Conservation (phyloP, 2,797 vertebrate species). For the Sebastes diploproa region DNA sequence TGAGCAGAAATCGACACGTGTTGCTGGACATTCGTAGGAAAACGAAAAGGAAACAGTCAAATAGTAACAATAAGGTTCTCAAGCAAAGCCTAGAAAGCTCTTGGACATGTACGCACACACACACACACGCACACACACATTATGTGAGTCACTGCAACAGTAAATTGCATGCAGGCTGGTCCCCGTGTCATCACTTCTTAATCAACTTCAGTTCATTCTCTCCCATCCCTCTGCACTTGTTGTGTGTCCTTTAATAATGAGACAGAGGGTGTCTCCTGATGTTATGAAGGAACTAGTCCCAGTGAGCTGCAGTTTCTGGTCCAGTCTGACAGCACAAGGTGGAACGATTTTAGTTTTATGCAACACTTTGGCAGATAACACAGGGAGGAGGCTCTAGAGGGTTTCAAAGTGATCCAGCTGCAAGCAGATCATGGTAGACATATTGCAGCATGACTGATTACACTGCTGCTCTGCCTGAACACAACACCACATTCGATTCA, state of each 20-base stretch:
- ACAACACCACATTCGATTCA: background rate
- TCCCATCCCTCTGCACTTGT: constrained; percentile 33
- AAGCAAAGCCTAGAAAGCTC: background rate
- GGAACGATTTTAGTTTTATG: background rate
- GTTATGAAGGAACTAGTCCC: background rate
- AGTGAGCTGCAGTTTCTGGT: constrained; percentile 11
- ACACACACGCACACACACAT: background rate
- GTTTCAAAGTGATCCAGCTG: constrained; percentile 26
- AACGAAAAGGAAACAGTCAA: background rate
- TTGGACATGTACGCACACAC: background rate
- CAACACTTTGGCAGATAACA: constrained; percentile 18
- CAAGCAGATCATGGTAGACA: constrained; percentile 2
- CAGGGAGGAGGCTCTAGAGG: constrained; percentile 8
- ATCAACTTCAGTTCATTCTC: constrained; percentile 40
- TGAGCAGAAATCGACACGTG: no score
- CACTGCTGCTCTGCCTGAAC: constrained; percentile 13
- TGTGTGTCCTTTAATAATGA: constrained; percentile 29
- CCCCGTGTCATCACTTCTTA: constrained; percentile 54
- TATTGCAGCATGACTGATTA: constrained; percentile 23
- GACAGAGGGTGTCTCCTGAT: constrained; percentile 30
- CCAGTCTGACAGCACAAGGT: background rate
- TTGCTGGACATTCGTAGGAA: no score
- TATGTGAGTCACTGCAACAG: constrained; percentile 10
- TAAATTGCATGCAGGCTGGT: constrained; percentile 15
- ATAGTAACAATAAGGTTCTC: background rate